Percentiles rank a stretch among this genome's conserved stretches.
phyloP scores from a whole-genome alignment of 2,797 vertebrate species.

The Luscinia megarhynchos region DNA sequence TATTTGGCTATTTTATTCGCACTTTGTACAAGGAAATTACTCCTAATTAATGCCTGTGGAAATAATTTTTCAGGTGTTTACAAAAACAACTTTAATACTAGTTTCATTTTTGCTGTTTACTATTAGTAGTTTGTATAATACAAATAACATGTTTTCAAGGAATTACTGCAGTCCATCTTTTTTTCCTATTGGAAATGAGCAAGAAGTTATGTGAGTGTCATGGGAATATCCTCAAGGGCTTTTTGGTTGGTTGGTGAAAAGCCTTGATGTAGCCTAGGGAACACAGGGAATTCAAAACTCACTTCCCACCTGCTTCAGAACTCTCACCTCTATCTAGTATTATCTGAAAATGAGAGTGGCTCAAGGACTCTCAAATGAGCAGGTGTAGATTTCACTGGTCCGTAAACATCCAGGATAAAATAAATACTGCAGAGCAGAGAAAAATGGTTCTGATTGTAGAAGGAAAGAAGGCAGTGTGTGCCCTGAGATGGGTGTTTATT shows the following conservation, averaged over 20 bases:
- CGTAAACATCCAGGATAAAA: neutral
- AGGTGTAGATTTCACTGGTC: conserved; percentile 57
- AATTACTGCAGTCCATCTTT: neutral
- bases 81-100: neutral
- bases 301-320: conserved; percentile 28
- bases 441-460: neutral
- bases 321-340: neutral
- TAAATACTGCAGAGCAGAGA: neutral
- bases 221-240: neutral
- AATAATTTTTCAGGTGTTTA: neutral
- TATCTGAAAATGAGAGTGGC: neutral
- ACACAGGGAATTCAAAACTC: neutral
- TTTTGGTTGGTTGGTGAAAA: neutral
- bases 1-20: neutral
- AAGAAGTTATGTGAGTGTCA: neutral
- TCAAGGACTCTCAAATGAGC: conserved; percentile 43
- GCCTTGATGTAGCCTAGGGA: neutral
- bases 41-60: neutral
- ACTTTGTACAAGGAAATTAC: neutral
- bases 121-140: neutral
- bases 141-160: neutral
- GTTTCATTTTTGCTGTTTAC: neutral
- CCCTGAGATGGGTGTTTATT: neutral
- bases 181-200: neutral
- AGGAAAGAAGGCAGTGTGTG: neutral